A percentile compares a stretch with the other conserved stretches of the same genome.
These are phyloP conservation scores for Plebejus melissa DNA, from an alignment of 2,888 invertebrate genomes.

Conservation along the genomic window DNA sequence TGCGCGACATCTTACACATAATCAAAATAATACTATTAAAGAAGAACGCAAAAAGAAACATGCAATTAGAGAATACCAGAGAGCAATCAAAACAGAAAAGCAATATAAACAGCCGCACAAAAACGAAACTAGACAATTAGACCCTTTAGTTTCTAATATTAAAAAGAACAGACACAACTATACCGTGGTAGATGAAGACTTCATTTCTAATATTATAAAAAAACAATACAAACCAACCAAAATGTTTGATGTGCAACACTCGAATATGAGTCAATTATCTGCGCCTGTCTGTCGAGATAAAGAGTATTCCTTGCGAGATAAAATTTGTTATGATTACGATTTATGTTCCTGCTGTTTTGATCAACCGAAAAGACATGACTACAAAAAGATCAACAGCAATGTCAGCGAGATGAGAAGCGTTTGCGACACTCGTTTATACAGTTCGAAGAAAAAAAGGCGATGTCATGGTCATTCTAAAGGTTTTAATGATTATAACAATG, in stretches of 20 bases:
- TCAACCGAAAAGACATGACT: slow-evolving; percentile 37
- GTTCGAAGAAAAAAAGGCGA: slow-evolving; percentile 46
- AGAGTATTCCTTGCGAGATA: slow-evolving; percentile 47
- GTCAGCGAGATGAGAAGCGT: slow-evolving; percentile 55
- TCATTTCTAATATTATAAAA: slow-evolving; percentile 62
- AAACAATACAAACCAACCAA: slow-evolving; percentile 62
- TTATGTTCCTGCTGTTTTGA: slow-evolving; percentile 57
- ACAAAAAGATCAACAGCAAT: slow-evolving; percentile 41
- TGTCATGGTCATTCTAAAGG: slow-evolving; percentile 41
- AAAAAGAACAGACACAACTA: slow-evolving; percentile 34
- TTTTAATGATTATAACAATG: slow-evolving; percentile 53
- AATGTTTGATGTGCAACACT: slow-evolving; percentile 54
- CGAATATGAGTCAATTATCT: slow-evolving; percentile 62
- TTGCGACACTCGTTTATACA: slow-evolving; percentile 60
- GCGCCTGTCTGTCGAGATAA: slow-evolving; percentile 65
- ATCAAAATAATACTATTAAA: slow-evolving; percentile 33
- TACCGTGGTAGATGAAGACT: slow-evolving; percentile 53
- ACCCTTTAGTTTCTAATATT: neutral
- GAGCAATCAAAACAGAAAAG: slow-evolving; percentile 41
- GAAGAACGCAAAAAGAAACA: slow-evolving; percentile 39
- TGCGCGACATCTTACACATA: slow-evolving; percentile 44
- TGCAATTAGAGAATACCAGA: slow-evolving; percentile 37
- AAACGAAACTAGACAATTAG: slow-evolving; percentile 33
- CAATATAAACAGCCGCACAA: slow-evolving; percentile 37
- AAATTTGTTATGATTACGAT: slow-evolving; percentile 48